A percentile compares a stretch with the other conserved stretches of the same genome.
Evolutionary conservation across 2,888 invertebrate species (phyloP).

Genomic region (Heteromyza rotundicornis): DNA sequence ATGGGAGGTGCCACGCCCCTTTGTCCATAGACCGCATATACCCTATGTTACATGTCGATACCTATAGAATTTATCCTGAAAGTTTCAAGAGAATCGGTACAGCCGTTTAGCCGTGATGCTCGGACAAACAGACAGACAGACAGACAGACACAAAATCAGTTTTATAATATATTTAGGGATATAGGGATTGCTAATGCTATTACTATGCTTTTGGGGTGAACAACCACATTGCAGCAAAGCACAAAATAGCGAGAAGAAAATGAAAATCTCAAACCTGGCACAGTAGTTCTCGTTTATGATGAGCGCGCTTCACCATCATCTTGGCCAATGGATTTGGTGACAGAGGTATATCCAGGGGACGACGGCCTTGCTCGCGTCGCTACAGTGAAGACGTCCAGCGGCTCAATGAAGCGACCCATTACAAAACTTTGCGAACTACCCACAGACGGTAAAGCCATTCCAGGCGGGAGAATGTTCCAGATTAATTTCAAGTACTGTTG

Average conservation of each 20-base stretch:
- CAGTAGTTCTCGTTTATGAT: no score
- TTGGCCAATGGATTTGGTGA: no score
- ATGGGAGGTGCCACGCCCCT: no score
- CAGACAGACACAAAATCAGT: no score
- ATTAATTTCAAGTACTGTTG: background rate
- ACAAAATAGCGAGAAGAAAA: slow-evolving; percentile 6
- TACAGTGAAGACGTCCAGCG: background rate
- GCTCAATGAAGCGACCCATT: background rate
- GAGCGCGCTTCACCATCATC: no score
- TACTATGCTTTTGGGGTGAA: slow-evolving; percentile 8
- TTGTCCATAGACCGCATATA: no score
- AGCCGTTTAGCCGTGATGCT: no score
- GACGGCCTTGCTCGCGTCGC: slow-evolving; percentile 1
- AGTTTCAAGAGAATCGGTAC: no score
- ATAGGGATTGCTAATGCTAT: slow-evolving; percentile 6
- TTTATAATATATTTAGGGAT: no score
- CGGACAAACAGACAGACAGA: no score
- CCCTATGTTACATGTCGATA: no score
- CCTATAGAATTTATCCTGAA: no score
- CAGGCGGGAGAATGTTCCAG: slow-evolving; percentile 7
- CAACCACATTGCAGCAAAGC: slow-evolving; percentile 15
- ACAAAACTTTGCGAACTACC: background rate
- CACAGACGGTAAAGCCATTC: background rate
- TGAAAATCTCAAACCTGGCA: background rate
- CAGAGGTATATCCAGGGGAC: slow-evolving; percentile 1